Conservation (phyloP, 2,113 vertebrate species). For the Mirounga angustirostris region DNA sequence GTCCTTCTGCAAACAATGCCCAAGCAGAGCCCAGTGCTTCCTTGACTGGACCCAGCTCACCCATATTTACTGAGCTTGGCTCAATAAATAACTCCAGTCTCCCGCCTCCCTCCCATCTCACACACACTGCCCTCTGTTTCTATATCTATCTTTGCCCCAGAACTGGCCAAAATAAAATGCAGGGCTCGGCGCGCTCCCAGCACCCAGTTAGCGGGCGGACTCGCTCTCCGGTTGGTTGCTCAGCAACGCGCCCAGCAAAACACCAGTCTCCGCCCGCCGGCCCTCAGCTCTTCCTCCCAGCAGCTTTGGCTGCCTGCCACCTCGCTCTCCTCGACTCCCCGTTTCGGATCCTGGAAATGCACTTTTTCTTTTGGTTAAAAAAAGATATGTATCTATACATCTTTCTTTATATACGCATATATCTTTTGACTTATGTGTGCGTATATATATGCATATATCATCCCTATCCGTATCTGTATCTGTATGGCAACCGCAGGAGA, state of each 20-base stretch:
- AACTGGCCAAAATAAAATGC: slow-evolving; percentile 65
- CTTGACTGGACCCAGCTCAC: background rate
- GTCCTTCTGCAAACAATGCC: background rate
- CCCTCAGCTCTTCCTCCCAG: slow-evolving; percentile 60
- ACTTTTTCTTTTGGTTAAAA: slow-evolving; percentile 63
- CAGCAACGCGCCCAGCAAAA: slow-evolving; percentile 87
- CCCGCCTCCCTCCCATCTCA: background rate
- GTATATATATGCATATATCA: no score
- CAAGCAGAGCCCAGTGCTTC: background rate
- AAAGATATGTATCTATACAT: background rate
- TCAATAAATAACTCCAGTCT: background rate
- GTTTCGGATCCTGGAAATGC: slow-evolving; percentile 81
- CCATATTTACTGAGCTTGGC: background rate
- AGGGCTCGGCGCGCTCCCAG: slow-evolving; percentile 67
- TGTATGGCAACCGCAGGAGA: background rate
- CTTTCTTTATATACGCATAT: background rate
- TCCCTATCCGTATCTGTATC: background rate
- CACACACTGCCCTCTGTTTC: background rate
- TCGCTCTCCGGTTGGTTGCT: slow-evolving; percentile 86
- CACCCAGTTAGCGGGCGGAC: background rate
- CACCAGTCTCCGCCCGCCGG: slow-evolving; percentile 60
- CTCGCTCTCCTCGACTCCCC: slow-evolving; percentile 59
- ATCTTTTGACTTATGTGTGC: background rate
- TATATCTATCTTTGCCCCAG: slow-evolving; percentile 55
- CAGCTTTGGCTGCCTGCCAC: slow-evolving; percentile 79